Evolutionary conservation across 2,888 invertebrate species (phyloP).

Genomic region (Allolobophora icterica): DNA sequence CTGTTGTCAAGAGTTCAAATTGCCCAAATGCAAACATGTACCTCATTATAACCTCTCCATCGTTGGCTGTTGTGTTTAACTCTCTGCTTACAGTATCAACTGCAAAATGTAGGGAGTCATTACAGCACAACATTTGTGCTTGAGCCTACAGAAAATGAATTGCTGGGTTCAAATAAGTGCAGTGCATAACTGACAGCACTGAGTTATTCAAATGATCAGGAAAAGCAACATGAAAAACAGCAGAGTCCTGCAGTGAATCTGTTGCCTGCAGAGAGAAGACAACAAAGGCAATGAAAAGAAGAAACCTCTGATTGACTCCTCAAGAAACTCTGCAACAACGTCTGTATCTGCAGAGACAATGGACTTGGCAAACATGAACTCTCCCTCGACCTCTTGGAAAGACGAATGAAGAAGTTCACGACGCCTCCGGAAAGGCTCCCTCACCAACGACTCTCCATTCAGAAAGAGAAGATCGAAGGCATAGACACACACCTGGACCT

Average conservation of each 20-base stretch:
- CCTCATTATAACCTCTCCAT: neutral
- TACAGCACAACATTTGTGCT: neutral
- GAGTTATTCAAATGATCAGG: neutral
- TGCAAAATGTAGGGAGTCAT: neutral
- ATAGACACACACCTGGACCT: constrained; percentile 91
- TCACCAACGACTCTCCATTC: constrained; percentile 84
- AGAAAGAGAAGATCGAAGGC: constrained; percentile 93
- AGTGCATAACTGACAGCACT: neutral
- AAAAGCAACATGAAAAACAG: too few species aligned
- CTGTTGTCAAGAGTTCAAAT: neutral
- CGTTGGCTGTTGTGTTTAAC: neutral
- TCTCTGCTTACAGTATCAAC: neutral
- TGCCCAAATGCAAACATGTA: neutral
- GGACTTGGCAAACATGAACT: constrained; percentile 85
- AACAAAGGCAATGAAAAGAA: neutral
- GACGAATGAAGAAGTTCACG: constrained; percentile 75
- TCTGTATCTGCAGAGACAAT: constrained; percentile 85
- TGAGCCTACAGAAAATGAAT: neutral
- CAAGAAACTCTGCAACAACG: constrained; percentile 90
- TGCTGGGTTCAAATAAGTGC: neutral
- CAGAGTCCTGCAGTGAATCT: neutral
- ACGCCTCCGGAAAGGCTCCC: constrained; percentile 77
- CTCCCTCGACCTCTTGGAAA: constrained; percentile 71
- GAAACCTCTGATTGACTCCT: constrained; percentile 86
- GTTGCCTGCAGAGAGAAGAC: neutral